Evolutionary conservation across 1,140 invertebrate species (phyloP).

Genomic region (Lethrus apterus): DNA sequence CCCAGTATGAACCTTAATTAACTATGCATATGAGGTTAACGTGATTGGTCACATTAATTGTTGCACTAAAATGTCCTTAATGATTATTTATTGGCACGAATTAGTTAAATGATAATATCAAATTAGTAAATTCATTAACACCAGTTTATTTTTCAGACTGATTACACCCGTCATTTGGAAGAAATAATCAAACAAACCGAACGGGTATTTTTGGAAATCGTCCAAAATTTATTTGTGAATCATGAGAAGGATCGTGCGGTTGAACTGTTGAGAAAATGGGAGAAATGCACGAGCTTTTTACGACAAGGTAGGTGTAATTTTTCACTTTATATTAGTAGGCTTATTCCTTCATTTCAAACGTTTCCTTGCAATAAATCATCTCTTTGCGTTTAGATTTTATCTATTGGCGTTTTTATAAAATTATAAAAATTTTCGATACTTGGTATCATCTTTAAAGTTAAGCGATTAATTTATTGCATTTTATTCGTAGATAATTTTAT

Average conservation of each 20-base stretch:
- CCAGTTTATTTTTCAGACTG: conserved; percentile 46
- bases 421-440: not conserved
- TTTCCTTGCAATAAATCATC: not conserved
- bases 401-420: not conserved
- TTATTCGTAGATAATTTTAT: not conserved
- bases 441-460: no score
- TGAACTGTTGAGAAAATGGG: conserved; percentile 29
- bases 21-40: no score
- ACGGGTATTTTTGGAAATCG: conserved; percentile 33
- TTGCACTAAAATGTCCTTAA: no score
- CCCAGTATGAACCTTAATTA: no score
- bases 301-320: conserved; percentile 6
- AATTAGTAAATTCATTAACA: no score
- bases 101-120: no score
- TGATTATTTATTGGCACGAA: no score
- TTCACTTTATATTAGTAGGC: not conserved
- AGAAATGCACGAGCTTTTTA: conserved; percentile 23
- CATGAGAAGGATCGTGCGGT: conserved; percentile 22
- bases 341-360: not conserved
- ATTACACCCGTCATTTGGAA: conserved; percentile 64
- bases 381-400: not conserved
- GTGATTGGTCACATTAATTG: no score
- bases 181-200: conserved; percentile 46
- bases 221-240: conserved; percentile 34
- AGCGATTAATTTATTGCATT: not conserved